These are phyloP conservation scores for Tipula helvola DNA, from an alignment of 2,888 invertebrate species.

Conservation along the genomic window DNA sequence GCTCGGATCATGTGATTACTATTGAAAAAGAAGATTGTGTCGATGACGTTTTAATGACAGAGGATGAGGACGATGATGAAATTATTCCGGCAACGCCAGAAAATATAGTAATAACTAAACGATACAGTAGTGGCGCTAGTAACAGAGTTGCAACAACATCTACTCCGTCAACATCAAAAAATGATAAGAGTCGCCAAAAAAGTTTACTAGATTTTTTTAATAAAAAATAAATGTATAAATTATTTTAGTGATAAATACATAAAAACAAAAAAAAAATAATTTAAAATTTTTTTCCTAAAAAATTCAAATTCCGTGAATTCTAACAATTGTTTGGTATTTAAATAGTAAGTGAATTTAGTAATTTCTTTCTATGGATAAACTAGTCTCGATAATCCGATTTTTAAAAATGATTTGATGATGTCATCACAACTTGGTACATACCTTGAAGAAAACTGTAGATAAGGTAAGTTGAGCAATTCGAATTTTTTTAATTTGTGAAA, in stretches of 20 bases:
- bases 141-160: neutral
- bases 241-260: neutral
- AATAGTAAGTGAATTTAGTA: no score
- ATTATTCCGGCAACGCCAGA: neutral
- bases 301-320: no score
- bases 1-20: neutral
- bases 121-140: neutral
- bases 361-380: no score
- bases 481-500: neutral
- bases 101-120: neutral
- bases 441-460: no score
- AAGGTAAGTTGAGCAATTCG: no score
- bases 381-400: neutral
- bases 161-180: neutral
- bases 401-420: no score
- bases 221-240: neutral
- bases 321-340: no score
- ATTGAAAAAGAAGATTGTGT: neutral
- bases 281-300: no score
- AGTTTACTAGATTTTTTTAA: slow-evolving; percentile 7
- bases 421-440: no score
- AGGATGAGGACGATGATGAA: neutral
- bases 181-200: neutral
- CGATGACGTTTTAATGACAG: neutral
- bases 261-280: neutral